phyloP scores from a whole-genome alignment of 2,888 invertebrate species.

The Nemotelus nigrinus region DNA sequence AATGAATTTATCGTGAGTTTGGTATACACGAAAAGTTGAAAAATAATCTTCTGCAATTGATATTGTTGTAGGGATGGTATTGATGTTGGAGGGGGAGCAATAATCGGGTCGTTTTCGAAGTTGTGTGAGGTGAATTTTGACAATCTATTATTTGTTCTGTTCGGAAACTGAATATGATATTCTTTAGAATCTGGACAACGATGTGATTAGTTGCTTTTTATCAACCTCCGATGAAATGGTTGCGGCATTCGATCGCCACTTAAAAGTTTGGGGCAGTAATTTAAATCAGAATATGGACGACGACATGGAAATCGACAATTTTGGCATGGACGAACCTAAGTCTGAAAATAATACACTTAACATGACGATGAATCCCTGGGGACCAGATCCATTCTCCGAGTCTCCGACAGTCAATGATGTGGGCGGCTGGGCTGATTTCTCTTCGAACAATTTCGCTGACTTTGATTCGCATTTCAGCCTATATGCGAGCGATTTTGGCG shows the following conservation, averaged over 20 bases:
- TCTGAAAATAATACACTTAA: slow-evolving; percentile 32
- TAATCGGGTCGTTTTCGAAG: slow-evolving; percentile 24
- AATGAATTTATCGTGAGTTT: slow-evolving; percentile 52
- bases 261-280: slow-evolving; percentile 40
- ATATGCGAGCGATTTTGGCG: slow-evolving; percentile 59
- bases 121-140: slow-evolving; percentile 35
- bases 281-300: slow-evolving; percentile 27
- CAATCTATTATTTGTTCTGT: slow-evolving; percentile 10
- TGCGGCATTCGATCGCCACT: slow-evolving; percentile 22
- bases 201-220: slow-evolving; percentile 34
- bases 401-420: slow-evolving; percentile 44
- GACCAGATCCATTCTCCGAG: slow-evolving; percentile 54
- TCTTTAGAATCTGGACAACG: slow-evolving; percentile 35
- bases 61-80: slow-evolving; percentile 30
- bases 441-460: slow-evolving; percentile 62
- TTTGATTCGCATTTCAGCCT: slow-evolving; percentile 62
- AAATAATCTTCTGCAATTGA: background rate
- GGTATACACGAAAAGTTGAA: background rate
- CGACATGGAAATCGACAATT: slow-evolving; percentile 23
- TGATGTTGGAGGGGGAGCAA: slow-evolving; percentile 22
- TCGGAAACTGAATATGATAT: background rate
- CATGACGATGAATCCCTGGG: slow-evolving; percentile 57
- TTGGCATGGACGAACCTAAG: slow-evolving; percentile 10
- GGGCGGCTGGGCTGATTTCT: slow-evolving; percentile 58
- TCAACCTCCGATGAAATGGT: slow-evolving; percentile 33